Percentiles rank a stretch among this genome's conserved stretches.
Evolutionary conservation across 2,888 invertebrate genomes (phyloP).

Genomic region (Trachelus troglodyta): DNA sequence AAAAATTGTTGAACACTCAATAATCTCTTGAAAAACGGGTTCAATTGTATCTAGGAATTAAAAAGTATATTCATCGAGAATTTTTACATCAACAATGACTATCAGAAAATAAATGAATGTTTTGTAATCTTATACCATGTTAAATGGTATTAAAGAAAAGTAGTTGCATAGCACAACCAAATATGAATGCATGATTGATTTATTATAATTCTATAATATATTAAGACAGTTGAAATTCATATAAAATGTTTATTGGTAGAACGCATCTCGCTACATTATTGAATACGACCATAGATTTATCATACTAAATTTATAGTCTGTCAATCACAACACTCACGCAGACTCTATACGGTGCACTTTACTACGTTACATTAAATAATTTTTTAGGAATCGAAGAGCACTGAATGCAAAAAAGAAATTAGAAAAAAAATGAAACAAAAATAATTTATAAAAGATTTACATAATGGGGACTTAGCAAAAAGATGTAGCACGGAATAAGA

Average conservation of each 20-base stretch:
- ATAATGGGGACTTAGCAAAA: background rate
- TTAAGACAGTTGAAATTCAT: constrained; percentile 33
- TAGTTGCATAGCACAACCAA: background rate
- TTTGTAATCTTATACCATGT: background rate
- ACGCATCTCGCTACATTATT: constrained; percentile 14
- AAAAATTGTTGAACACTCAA: background rate
- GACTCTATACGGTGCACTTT: constrained; percentile 1
- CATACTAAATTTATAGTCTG: background rate
- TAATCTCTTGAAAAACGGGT: background rate
- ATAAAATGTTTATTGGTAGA: constrained; percentile 34
- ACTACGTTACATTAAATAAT: background rate
- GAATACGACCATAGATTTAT: constrained; percentile 6
- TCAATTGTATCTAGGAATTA: background rate
- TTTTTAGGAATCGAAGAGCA: background rate
- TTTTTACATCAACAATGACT: background rate
- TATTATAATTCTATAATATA: constrained; percentile 2
- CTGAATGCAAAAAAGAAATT: background rate
- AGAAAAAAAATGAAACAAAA: background rate
- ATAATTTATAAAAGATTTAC: background rate
- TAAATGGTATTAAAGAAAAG: background rate
- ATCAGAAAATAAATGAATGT: background rate
- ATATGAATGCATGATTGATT: background rate
- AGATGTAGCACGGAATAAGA: background rate
- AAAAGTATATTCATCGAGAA: background rate
- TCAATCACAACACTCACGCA: constrained; percentile 4